These are phyloP conservation scores for Zapus hudsonius DNA, from an alignment of 2,113 vertebrate species.

Conservation along the genomic window DNA sequence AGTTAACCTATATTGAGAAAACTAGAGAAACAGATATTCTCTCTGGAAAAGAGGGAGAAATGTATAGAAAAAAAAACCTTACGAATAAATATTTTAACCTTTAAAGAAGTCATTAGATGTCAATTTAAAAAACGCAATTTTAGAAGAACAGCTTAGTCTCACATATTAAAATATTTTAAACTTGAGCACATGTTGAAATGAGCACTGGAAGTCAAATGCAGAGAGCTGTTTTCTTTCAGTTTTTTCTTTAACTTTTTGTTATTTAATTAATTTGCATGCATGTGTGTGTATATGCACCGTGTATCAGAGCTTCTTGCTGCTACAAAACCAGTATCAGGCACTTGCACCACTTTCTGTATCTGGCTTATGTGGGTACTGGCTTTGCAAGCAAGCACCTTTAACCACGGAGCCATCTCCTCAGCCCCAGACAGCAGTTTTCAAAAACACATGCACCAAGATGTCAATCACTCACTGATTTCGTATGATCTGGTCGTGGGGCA, in stretches of 20 bases:
- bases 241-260: too few relatives aligned
- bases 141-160: background rate
- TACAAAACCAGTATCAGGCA: too few relatives aligned
- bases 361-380: too few relatives aligned
- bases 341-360: too few relatives aligned
- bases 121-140: background rate
- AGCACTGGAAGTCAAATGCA: constrained; percentile 10
- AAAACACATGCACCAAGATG: background rate
- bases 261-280: too few relatives aligned
- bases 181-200: background rate
- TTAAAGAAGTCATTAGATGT: background rate
- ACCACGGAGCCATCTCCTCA: too few relatives aligned
- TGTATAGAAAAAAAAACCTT: background rate
- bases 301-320: too few relatives aligned
- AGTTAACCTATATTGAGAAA: constrained; percentile 18
- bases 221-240: background rate
- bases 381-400: too few relatives aligned
- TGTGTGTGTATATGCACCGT: too few relatives aligned
- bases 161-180: background rate
- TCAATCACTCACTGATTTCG: constrained; percentile 94
- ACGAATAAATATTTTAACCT: constrained; percentile 1
- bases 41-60: background rate
- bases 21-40: background rate
- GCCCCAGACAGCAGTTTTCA: background rate
- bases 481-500: constrained; percentile 95